These are phyloP conservation scores for Drosophila sp. DNA, from an alignment of 1,140 invertebrate species.

Conservation along the genomic window DNA sequence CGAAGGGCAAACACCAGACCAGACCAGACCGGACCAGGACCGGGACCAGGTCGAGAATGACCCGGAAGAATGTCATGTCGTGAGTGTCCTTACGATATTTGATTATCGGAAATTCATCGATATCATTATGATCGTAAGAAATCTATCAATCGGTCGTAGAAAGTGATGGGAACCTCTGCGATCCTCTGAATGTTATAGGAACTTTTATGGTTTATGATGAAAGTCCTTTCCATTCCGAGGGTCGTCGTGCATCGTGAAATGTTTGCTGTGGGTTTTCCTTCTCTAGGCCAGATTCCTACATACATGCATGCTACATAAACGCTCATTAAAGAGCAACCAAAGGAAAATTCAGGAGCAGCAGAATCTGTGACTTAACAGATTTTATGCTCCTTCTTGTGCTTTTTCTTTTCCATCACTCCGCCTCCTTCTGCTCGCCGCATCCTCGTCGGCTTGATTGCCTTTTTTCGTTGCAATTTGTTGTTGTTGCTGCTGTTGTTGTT, in stretches of 20 bases:
- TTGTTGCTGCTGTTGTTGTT: slow-evolving; percentile 22
- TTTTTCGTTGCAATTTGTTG: slow-evolving; percentile 37
- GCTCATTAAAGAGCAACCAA: slow-evolving; percentile 55
- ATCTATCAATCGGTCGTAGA: too few species aligned
- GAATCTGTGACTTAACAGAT: slow-evolving; percentile 42
- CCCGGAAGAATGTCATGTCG: background rate
- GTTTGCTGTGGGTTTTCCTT: background rate
- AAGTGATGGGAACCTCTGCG: too few species aligned
- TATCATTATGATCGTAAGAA: too few species aligned
- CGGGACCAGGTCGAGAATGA: background rate
- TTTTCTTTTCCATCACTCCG: background rate
- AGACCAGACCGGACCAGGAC: background rate
- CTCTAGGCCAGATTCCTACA: background rate
- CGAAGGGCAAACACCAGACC: slow-evolving; percentile 11
- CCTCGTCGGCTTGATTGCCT: slow-evolving; percentile 9
- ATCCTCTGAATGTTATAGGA: too few species aligned
- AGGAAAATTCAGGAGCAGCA: slow-evolving; percentile 8
- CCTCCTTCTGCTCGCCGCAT: background rate
- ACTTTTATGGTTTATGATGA: too few species aligned
- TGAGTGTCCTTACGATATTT: too few species aligned
- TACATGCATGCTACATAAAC: slow-evolving; percentile 37
- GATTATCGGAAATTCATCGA: too few species aligned
- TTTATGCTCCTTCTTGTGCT: slow-evolving; percentile 9
- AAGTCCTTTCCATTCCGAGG: background rate
- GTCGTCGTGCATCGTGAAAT: background rate